Conservation (phyloP, 2,797 vertebrate species). For the Australoheros facetus region DNA sequence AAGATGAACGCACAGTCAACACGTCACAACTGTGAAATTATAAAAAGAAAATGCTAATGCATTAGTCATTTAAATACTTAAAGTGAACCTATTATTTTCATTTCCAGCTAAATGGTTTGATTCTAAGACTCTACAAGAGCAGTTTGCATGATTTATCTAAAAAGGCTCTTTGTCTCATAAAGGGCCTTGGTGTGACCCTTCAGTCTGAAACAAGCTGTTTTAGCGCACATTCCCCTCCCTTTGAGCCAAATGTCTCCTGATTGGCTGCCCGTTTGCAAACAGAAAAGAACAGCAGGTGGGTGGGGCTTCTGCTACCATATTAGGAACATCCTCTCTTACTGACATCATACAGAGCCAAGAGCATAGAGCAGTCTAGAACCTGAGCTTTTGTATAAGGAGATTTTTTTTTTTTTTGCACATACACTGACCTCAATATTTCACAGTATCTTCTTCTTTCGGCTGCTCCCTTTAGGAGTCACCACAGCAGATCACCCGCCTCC, state of each 20-base stretch:
- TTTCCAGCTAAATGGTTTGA: neutral
- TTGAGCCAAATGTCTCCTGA: neutral
- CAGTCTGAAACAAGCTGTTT: neutral
- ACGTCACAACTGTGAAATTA: neutral
- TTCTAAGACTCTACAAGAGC: neutral
- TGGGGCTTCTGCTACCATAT: neutral
- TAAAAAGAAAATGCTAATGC: neutral
- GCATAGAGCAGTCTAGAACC: neutral
- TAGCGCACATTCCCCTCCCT: neutral
- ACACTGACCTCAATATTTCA: neutral
- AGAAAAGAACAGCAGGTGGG: neutral
- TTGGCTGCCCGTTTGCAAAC: neutral
- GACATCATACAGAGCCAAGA: neutral
- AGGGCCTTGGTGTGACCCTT: neutral
- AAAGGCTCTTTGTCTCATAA: neutral
- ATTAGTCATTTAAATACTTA: neutral
- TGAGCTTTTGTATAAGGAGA: neutral
- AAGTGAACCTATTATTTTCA: neutral
- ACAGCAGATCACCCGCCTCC: neutral
- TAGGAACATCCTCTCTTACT: neutral
- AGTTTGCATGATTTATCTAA: neutral
- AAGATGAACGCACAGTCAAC: rapidly evolving
- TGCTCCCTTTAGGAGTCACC: neutral
- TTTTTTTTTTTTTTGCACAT: neutral
- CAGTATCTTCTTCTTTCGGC: neutral